Base-by-base conservation (phyloP, 2,888 invertebrate species). In the Heliconius cydno region DNA sequence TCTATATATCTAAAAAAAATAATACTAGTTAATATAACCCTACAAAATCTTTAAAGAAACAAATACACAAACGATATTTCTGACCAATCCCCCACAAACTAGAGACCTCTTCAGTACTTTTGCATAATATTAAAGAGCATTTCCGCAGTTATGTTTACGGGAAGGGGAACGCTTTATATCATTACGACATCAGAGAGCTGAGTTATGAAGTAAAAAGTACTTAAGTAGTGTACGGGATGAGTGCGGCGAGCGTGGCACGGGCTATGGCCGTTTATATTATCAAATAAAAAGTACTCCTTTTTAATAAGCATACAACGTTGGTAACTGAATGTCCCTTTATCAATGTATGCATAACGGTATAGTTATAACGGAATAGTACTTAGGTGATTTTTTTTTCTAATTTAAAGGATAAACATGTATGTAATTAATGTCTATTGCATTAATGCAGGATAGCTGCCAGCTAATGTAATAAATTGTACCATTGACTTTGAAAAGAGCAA, bases 121-220 rank as follows among this genome's bases (percentile, higher is more conserved):
- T 60, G 60, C n/a, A 60, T 73, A n/a, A 34, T 57, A 73, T 73
- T 60, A n/a, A 60, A 73, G n/a, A 22, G 60, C 38, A 60, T 73
- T 73, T 73, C 30, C 73, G 41, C n/a, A 73, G 73, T 73, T 73
- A 38, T 73, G 73, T 73, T 73, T 73, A 73, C 60, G 60, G 73
- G 60, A 19, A 60, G 73, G 34, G 34, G 60, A 73, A 25, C 38
- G 73, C 73, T 73, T 73, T 73, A 73, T 73, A 73, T 73, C 73
- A 73, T 73, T 73, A 60, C 34, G 60, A 73, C 73, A 73, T 73
- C 73, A 73, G 73, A 73, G 73, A 60, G 60, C 73, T 60, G 60
- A 60, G 60, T 73, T 73, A 73, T 73, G 73, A 73, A 73, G 73
- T 73, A 73, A 73, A 73, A 73, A 73, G 73, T 73, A 73, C 73